These are phyloP conservation scores for Eumaeus atala DNA, from an alignment of 1,140 invertebrate species.

Conservation along the genomic window DNA sequence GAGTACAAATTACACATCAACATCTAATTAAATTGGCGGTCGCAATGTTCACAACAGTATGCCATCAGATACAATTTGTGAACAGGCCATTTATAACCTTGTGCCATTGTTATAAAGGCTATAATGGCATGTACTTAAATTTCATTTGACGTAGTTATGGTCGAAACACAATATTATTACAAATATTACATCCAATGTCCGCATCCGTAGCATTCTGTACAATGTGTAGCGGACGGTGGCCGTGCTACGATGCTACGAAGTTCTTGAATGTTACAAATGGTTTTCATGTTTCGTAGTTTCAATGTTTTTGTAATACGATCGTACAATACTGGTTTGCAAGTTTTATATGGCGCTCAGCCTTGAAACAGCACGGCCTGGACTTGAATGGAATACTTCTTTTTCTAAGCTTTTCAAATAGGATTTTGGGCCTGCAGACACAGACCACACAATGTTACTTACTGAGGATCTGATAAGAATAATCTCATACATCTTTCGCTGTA, in stretches of 20 bases:
- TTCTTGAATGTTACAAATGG: background rate
- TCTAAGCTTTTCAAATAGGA: too few species aligned
- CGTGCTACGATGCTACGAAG: background rate
- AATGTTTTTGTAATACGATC: too few species aligned
- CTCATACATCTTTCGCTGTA: too few species aligned
- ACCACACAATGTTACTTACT: too few species aligned
- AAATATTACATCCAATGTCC: background rate
- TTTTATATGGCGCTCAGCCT: too few species aligned
- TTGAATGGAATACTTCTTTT: too few species aligned
- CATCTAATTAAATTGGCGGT: conserved; percentile 23
- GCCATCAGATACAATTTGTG: conserved; percentile 11
- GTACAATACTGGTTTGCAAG: too few species aligned
- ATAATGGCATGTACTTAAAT: background rate
- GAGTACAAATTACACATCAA: conserved; percentile 16
- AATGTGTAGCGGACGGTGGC: background rate
- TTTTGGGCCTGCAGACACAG: too few species aligned
- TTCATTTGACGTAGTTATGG: background rate
- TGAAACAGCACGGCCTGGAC: too few species aligned
- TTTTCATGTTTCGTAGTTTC: too few species aligned
- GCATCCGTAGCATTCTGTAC: conserved; percentile 8
- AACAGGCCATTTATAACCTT: conserved; percentile 9
- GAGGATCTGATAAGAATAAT: too few species aligned
- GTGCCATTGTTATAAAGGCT: background rate
- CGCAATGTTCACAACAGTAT: conserved; percentile 12
- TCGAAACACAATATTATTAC: too few species aligned